Conservation (phyloP, 2,113 vertebrate species). For the Clupea harengus region DNA sequence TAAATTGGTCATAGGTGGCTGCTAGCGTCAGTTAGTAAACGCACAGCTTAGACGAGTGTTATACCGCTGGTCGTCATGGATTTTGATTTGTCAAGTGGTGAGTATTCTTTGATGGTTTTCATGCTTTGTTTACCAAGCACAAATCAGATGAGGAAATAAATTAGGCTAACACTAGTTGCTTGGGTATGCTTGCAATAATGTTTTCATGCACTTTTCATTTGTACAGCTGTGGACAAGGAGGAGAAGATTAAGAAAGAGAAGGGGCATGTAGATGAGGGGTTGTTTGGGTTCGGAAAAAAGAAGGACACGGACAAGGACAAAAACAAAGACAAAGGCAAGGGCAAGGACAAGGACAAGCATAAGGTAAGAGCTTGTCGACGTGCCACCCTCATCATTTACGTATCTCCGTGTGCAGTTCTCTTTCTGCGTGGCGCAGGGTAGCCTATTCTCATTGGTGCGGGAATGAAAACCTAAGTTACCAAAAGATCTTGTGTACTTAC, state of each 20-base stretch:
- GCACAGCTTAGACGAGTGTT: no score
- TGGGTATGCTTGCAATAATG: not conserved
- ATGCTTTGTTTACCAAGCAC: not conserved
- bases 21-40: not conserved
- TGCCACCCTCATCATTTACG: no score
- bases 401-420: no score
- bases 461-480: no score
- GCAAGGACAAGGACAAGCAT: conserved; percentile 31
- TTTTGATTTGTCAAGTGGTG: conserved; percentile 48
- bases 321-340: conserved; percentile 22
- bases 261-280: conserved; percentile 53
- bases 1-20: not conserved
- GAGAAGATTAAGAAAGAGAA: conserved; percentile 44
- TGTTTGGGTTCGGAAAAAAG: conserved; percentile 50
- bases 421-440: no score
- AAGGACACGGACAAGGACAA: conserved; percentile 29
- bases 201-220: not conserved
- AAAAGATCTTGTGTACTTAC: no score
- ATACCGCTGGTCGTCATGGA: conserved; percentile 28
- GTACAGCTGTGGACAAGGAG: conserved; percentile 43
- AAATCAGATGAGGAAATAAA: not conserved
- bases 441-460: no score
- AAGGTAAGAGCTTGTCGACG: not conserved
- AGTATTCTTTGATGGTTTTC: not conserved
- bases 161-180: not conserved